These are phyloP conservation scores for Sapajus apella DNA, from an alignment of 2,113 vertebrate genomes.

Conservation along the genomic window DNA sequence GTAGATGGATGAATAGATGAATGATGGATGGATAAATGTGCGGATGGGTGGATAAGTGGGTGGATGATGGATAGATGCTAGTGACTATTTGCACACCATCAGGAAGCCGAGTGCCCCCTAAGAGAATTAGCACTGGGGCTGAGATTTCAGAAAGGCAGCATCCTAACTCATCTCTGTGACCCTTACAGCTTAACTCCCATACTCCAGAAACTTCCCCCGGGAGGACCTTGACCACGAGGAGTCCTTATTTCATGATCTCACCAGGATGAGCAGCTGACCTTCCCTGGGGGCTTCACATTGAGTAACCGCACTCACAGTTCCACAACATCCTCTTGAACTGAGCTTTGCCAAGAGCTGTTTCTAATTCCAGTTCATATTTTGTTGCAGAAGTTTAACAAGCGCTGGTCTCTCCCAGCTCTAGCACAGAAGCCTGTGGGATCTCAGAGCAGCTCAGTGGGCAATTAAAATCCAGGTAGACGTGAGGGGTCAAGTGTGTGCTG, in stretches of 20 bases:
- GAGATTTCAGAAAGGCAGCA: neutral
- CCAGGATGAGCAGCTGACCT: accelerated
- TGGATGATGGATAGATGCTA: neutral
- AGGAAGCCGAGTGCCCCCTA: neutral
- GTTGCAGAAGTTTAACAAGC: neutral
- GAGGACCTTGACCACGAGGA: neutral
- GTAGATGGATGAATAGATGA: no score
- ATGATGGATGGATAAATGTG: neutral
- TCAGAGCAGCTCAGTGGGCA: neutral
- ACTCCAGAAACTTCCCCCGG: neutral
- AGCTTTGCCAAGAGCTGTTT: neutral
- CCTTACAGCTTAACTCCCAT: neutral
- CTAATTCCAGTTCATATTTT: neutral
- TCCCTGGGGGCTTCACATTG: neutral
- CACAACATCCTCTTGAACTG: neutral
- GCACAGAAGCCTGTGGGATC: neutral
- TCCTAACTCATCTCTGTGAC: neutral
- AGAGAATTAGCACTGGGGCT: neutral
- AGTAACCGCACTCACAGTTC: neutral
- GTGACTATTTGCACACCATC: neutral
- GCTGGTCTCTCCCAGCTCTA: neutral
- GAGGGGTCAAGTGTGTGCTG: neutral
- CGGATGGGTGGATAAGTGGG: neutral
- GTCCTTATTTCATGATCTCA: neutral
- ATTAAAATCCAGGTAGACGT: accelerated